Conservation (phyloP, 37 sponge, comb jelly and placozoan genomes). For the Halichondria panicea region DNA sequence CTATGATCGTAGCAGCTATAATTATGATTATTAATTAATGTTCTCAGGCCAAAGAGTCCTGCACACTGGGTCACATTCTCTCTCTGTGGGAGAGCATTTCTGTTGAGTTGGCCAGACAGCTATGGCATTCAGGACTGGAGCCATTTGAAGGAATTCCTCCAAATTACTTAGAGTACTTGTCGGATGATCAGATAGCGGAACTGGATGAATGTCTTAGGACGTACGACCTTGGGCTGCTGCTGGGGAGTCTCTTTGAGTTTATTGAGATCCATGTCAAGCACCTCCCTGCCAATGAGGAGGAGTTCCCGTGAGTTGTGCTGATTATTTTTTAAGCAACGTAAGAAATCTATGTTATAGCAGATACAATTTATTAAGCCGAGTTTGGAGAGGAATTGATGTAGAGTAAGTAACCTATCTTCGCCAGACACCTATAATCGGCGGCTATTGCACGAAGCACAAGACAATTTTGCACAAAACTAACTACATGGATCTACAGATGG, state of each 20-base stretch:
- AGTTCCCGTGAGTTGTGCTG: slow-evolving; percentile 28
- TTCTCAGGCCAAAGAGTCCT: slow-evolving; percentile 35
- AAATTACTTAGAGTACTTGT: not conserved
- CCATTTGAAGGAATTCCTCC: not conserved
- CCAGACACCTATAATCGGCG: too few relatives aligned
- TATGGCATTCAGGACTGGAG: slow-evolving; percentile 40
- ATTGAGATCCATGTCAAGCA: slow-evolving; percentile 30
- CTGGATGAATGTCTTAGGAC: not conserved
- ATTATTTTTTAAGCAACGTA: not conserved
- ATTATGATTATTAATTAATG: not conserved
- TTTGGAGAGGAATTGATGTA: too few relatives aligned
- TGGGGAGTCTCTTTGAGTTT: slow-evolving; percentile 41
- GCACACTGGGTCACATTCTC: slow-evolving; percentile 42
- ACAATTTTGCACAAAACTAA: too few relatives aligned
- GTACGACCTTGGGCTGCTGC: slow-evolving; percentile 16
- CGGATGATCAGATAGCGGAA: not conserved
- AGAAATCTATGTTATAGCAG: too few relatives aligned
- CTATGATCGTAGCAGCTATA: too few relatives aligned
- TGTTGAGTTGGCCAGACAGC: slow-evolving; percentile 42
- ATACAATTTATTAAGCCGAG: too few relatives aligned
- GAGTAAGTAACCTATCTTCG: too few relatives aligned
- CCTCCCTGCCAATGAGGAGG: not conserved
- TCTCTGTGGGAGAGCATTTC: slow-evolving; percentile 70
- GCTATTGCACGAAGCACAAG: too few relatives aligned
- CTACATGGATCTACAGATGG: too few relatives aligned